A percentile compares a stretch with the other conserved stretches of the same genome.
Evolutionary conservation across 2,113 vertebrate genomes (phyloP).

Genomic region (Ictalurus punctatus): DNA sequence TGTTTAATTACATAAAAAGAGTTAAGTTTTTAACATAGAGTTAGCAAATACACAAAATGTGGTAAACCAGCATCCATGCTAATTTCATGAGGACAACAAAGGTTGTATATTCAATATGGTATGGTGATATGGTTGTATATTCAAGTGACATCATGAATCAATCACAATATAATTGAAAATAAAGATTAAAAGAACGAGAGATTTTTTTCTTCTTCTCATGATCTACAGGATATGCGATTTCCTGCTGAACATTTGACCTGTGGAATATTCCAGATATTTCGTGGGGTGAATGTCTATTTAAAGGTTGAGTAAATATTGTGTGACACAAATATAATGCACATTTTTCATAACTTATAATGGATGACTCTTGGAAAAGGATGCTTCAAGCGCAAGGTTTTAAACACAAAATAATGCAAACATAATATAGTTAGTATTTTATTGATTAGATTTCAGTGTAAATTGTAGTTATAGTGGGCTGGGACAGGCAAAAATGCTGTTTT

Average conservation of each 20-base stretch:
- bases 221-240: neutral
- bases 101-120: neutral
- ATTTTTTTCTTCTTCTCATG: neutral
- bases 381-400: too few species aligned
- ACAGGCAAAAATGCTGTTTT: neutral
- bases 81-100: neutral
- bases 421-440: too few species aligned
- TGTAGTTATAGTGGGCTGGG: too few species aligned
- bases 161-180: neutral
- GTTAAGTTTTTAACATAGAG: neutral
- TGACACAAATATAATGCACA: too few species aligned
- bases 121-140: neutral
- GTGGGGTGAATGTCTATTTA: neutral
- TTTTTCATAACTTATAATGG: too few species aligned
- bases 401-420: too few species aligned
- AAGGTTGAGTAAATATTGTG: neutral
- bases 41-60: neutral
- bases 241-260: neutral
- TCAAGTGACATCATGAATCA: neutral
- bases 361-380: too few species aligned
- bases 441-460: neutral
- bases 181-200: neutral
- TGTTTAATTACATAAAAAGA: neutral
- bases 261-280: neutral
- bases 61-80: neutral